These are phyloP conservation scores for Diadegma fenestrale DNA, from an alignment of 2,888 invertebrate genomes.

Conservation along the genomic window DNA sequence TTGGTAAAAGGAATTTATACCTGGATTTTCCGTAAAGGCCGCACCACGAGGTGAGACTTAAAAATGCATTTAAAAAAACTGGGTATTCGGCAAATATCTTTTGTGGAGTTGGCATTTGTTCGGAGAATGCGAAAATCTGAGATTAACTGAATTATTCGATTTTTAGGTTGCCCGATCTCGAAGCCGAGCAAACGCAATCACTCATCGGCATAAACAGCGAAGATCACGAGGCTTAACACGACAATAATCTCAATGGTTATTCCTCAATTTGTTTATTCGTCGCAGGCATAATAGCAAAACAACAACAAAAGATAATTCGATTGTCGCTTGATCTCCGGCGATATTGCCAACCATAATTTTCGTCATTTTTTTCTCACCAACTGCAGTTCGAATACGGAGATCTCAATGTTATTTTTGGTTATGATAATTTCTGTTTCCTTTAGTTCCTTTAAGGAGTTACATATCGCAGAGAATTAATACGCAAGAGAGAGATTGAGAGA, in stretches of 20 bases:
- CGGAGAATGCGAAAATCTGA: neutral
- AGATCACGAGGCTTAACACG: slow-evolving; percentile 86
- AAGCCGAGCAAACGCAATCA: slow-evolving; percentile 90
- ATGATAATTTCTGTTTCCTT: slow-evolving; percentile 13
- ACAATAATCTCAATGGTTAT: slow-evolving; percentile 71
- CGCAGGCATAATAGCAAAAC: slow-evolving; percentile 16
- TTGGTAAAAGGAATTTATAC: slow-evolving; percentile 86
- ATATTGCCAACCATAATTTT: slow-evolving; percentile 55
- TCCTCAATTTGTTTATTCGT: slow-evolving; percentile 24
- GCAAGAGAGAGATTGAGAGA: slow-evolving; percentile 3
- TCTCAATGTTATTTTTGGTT: slow-evolving; percentile 10
- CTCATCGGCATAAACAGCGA: slow-evolving; percentile 88
- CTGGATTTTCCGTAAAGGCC: slow-evolving; percentile 85
- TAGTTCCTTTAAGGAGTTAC: slow-evolving; percentile 40
- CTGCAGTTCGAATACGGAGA: slow-evolving; percentile 6
- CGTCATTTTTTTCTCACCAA: slow-evolving; percentile 3
- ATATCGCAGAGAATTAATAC: slow-evolving; percentile 44
- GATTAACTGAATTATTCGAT: neutral
- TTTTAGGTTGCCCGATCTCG: slow-evolving; percentile 87
- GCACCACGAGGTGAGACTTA: slow-evolving; percentile 85
- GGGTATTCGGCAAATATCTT: too few relatives aligned
- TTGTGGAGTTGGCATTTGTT: too few relatives aligned
- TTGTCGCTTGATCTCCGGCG: slow-evolving; percentile 38
- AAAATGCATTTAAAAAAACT: too few relatives aligned
- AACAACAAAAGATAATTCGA: slow-evolving; percentile 3